A percentile compares a stretch with the other conserved stretches of the same genome.
phyloP scores from a whole-genome alignment of 2,113 vertebrate genomes.

The Periophthalmodon schlosseri region DNA sequence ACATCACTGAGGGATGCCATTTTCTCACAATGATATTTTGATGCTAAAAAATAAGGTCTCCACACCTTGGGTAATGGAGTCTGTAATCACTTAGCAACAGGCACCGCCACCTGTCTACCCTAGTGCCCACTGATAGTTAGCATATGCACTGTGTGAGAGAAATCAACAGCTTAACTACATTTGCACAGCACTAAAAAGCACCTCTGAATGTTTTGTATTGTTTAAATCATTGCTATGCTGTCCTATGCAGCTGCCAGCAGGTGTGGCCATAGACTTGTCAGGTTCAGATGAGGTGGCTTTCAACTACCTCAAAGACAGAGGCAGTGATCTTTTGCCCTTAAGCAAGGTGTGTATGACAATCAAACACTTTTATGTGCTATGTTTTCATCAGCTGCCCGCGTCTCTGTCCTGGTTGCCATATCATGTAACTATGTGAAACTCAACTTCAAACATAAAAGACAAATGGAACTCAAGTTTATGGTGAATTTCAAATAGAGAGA shows the following conservation, averaged over 20 bases:
- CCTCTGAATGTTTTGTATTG: not conserved
- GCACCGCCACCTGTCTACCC: slow-evolving; percentile 65
- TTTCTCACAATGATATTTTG: not conserved
- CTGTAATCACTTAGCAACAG: slow-evolving; percentile 75
- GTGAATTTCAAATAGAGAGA: not conserved
- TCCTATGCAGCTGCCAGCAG: slow-evolving; percentile 7
- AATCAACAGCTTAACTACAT: slow-evolving; percentile 9
- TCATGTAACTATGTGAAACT: slow-evolving; percentile 25
- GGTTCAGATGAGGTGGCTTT: slow-evolving; percentile 25
- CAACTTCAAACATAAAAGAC: slow-evolving; percentile 22
- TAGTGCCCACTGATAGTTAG: slow-evolving; percentile 35
- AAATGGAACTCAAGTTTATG: not conserved
- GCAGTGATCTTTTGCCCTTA: slow-evolving; percentile 14
- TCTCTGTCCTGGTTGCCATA: slow-evolving; percentile 14
- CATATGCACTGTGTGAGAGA: not conserved
- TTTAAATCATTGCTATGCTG: not conserved
- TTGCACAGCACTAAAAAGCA: slow-evolving; percentile 15
- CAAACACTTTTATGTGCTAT: slow-evolving; percentile 33
- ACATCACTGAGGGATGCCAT: not conserved
- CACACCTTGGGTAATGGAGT: slow-evolving; percentile 68
- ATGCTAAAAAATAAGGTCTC: not conserved
- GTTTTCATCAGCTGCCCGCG: slow-evolving; percentile 31
- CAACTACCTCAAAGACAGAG: slow-evolving; percentile 29
- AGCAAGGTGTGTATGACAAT: slow-evolving; percentile 20
- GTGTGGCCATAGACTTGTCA: slow-evolving; percentile 6